Percentiles rank a stretch among this genome's conserved stretches.
Evolutionary conservation across 1,140 invertebrate genomes (phyloP).

Genomic region (Harpegnathos saltator): DNA sequence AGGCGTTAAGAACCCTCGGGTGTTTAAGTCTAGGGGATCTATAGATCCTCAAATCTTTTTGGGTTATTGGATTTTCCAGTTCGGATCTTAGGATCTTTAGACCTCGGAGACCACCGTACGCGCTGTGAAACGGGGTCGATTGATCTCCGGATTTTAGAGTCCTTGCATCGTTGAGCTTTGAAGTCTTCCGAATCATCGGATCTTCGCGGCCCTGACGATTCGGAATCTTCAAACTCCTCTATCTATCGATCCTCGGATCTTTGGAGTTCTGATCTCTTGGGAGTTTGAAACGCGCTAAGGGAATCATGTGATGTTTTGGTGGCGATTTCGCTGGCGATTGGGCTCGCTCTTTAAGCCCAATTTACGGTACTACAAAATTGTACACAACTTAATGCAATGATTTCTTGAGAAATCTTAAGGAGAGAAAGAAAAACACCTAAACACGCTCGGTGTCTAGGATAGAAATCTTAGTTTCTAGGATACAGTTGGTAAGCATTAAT

Average conservation of each 20-base stretch:
- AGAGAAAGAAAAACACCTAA: conserved; percentile 77
- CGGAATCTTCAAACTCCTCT: conserved; percentile 4
- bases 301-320: conserved; percentile 76
- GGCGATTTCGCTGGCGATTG: conserved; percentile 65
- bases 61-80: conserved; percentile 45
- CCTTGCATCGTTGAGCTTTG: neutral
- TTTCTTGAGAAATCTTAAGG: conserved; percentile 72
- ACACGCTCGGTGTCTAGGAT: conserved; percentile 79
- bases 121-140: neutral
- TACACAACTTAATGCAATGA: conserved; percentile 73
- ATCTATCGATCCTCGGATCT: conserved; percentile 42
- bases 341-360: conserved; percentile 71
- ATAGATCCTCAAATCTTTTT: conserved; percentile 25
- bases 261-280: conserved; percentile 47
- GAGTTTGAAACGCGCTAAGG: conserved; percentile 53
- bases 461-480: conserved; percentile 80
- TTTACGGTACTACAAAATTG: conserved; percentile 76
- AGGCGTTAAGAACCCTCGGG: conserved; percentile 73
- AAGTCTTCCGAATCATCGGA: neutral
- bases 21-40: conserved; percentile 42
- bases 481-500: conserved; percentile 84
- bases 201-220: too few relatives aligned
- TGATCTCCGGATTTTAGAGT: conserved; percentile 15
- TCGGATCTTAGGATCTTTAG: conserved; percentile 42
- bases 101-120: conserved; percentile 14